Conservation (phyloP, 1,140 invertebrate species). For the Batillaria attramentaria region DNA sequence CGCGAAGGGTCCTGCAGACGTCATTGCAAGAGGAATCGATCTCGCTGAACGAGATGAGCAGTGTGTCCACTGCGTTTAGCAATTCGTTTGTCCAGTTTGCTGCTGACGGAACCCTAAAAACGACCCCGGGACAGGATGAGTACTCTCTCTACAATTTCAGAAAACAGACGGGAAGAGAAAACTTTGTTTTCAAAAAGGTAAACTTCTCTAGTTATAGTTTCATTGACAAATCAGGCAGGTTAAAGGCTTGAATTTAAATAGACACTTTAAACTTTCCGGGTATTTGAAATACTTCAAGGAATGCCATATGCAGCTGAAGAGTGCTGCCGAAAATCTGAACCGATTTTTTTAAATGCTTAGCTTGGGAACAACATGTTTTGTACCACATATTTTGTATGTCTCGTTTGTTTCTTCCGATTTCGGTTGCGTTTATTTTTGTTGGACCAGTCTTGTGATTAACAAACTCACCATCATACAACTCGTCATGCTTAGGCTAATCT, state of each 20-base stretch:
- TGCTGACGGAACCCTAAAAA: not conserved
- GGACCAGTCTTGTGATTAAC: no score
- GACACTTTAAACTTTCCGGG: not conserved
- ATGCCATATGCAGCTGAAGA: not conserved
- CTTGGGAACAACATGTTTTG: not conserved
- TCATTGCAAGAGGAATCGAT: not conserved
- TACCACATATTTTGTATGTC: not conserved
- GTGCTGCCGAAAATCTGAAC: not conserved
- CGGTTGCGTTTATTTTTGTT: no score
- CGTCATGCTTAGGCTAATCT: not conserved
- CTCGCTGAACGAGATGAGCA: not conserved
- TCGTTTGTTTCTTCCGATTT: not conserved
- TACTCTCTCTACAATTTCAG: not conserved
- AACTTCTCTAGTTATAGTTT: not conserved
- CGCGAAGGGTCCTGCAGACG: not conserved
- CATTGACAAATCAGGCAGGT: not conserved
- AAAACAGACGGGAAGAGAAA: not conserved
- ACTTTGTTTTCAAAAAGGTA: not conserved
- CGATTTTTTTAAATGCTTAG: not conserved
- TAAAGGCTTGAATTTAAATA: not conserved
- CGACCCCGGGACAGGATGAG: not conserved
- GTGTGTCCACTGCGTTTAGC: not conserved
- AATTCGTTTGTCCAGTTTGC: not conserved
- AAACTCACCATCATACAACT: no score
- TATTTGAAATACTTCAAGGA: not conserved